Percentiles rank a stretch among this genome's conserved stretches.
Conservation (phyloP, 1,140 invertebrate species). For the Zaprionus vittiger region DNA sequence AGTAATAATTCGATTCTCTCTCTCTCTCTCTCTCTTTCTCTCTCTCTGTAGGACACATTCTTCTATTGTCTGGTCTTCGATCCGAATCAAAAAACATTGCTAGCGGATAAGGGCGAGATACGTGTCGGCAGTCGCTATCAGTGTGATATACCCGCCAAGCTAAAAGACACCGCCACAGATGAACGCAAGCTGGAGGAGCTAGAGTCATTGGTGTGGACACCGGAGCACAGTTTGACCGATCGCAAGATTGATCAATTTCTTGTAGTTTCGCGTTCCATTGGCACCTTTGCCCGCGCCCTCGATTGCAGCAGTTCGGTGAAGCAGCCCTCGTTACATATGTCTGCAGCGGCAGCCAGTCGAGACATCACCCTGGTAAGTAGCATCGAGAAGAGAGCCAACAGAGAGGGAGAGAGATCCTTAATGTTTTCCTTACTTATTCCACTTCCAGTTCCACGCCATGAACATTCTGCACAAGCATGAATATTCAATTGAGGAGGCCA, state of each 20-base stretch:
- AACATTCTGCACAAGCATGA: constrained; percentile 96
- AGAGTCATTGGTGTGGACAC: constrained; percentile 97
- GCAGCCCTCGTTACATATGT: constrained; percentile 99
- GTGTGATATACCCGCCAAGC: constrained; percentile 92
- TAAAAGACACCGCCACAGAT: constrained; percentile 92
- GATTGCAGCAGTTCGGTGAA: constrained; percentile 99
- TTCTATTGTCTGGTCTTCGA: constrained; percentile 99
- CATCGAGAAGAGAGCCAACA: background rate
- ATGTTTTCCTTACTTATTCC: background rate
- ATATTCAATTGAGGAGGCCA: constrained; percentile 96
- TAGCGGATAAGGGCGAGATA: constrained; percentile 98
- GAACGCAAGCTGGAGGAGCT: constrained; percentile 90
- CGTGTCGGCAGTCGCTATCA: constrained; percentile 97
- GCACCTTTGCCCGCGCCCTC: constrained; percentile 98
- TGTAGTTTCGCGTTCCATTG: constrained; percentile 98
- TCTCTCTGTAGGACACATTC: constrained; percentile 93
- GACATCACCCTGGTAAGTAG: constrained; percentile 96
- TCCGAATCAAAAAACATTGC: constrained; percentile 98
- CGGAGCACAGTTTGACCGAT: constrained; percentile 94
- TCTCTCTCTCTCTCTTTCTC: background rate
- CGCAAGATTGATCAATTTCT: constrained; percentile 99
- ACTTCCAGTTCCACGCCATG: constrained; percentile 96
- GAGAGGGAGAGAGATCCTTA: background rate
- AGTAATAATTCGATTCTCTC: background rate
- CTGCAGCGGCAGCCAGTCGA: constrained; percentile 98